A percentile compares a stretch with the other conserved stretches of the same genome.
Conservation (phyloP, 2,113 vertebrate genomes). For the Anser brachyrhynchus region DNA sequence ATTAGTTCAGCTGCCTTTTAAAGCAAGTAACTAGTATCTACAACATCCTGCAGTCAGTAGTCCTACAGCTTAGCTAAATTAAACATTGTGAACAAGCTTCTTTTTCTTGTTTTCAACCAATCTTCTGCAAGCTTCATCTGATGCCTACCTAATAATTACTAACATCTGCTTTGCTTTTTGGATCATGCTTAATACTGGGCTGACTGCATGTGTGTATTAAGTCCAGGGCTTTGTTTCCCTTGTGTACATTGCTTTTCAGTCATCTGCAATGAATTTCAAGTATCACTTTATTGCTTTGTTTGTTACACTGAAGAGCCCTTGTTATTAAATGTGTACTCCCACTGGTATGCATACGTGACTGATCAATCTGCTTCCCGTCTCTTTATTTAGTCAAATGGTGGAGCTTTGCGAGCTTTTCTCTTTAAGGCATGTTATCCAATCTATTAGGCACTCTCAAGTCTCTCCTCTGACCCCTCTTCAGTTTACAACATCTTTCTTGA, state of each 20-base stretch:
- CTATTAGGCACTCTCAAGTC: neutral
- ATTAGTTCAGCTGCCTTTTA: neutral
- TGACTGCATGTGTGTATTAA: neutral
- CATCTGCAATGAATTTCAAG: slow-evolving; percentile 10
- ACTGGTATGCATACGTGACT: neutral
- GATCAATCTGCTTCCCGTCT: neutral
- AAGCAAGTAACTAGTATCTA: neutral
- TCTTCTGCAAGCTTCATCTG: neutral
- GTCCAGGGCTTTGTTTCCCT: neutral
- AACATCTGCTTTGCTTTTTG: neutral
- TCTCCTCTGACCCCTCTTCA: neutral
- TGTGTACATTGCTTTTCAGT: neutral
- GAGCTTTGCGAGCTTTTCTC: neutral
- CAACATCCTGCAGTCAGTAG: neutral
- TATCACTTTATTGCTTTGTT: neutral
- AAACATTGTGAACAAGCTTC: neutral
- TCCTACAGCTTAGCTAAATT: neutral
- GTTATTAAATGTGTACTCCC: neutral
- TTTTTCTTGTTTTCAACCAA: neutral
- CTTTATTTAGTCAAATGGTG: neutral
- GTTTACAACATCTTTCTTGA: slow-evolving; percentile 28
- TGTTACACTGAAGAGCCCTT: neutral
- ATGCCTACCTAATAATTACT: neutral
- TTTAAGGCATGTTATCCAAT: neutral
- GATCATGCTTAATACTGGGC: neutral